phyloP scores from a whole-genome alignment of 2,888 invertebrate genomes.

The Chrysolina haemoptera region DNA sequence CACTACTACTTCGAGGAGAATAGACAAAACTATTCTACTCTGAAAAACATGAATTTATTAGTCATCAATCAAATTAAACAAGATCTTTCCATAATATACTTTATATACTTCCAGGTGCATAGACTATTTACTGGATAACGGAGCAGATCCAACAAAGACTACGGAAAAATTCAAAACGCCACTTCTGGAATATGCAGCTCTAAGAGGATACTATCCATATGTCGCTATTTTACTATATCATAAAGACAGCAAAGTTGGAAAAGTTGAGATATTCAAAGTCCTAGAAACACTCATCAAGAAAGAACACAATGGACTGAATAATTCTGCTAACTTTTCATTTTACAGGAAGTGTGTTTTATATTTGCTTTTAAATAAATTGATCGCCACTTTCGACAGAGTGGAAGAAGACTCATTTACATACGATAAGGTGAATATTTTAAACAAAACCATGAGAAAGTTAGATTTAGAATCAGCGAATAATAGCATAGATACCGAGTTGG shows the following conservation, averaged over 20 bases:
- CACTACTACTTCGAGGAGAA: too few species aligned
- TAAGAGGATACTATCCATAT: constrained; percentile 55
- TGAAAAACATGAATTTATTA: too few species aligned
- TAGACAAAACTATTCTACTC: too few species aligned
- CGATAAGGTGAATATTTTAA: constrained; percentile 37
- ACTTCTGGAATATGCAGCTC: constrained; percentile 51
- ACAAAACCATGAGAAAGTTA: constrained; percentile 41
- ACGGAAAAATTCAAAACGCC: constrained; percentile 46
- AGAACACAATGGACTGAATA: constrained; percentile 26
- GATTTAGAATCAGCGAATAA: constrained; percentile 48
- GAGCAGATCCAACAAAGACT: constrained; percentile 48
- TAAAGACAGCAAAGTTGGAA: constrained; percentile 41
- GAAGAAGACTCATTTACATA: constrained; percentile 33
- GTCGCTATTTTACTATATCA: constrained; percentile 53
- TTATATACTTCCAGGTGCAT: constrained; percentile 45
- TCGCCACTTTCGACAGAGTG: constrained; percentile 12
- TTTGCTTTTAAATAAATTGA: constrained; percentile 49
- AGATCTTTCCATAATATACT: too few species aligned
- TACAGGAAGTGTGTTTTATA: constrained; percentile 50
- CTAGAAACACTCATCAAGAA: constrained; percentile 41
- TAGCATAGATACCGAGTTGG: constrained; percentile 49
- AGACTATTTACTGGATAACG: constrained; percentile 53
- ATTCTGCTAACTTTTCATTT: background rate
- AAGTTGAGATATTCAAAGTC: constrained; percentile 45
- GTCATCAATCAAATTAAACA: too few species aligned